A percentile compares a stretch with the other conserved stretches of the same genome.
Evolutionary conservation across 37 sponge, comb jelly and placozoan species (phyloP).

Genomic region (Aphrocallistes beatrix): DNA sequence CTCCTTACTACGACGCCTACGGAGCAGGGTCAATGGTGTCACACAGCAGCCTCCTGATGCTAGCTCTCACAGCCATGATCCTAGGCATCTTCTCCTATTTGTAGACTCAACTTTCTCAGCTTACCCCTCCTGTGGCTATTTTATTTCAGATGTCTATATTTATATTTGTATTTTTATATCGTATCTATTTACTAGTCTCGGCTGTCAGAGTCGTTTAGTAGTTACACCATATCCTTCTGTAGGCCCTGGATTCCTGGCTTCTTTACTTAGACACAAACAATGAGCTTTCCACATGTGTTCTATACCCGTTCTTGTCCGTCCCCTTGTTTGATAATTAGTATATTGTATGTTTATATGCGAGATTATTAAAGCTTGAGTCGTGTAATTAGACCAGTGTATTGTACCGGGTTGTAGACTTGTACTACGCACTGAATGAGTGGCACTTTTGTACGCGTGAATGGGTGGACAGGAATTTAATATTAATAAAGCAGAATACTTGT

Average conservation of each 20-base stretch:
- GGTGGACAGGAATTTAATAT: too few species aligned
- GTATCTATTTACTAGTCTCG: neutral
- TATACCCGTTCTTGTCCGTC: too few species aligned
- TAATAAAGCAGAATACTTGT: too few species aligned
- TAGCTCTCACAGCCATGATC: neutral
- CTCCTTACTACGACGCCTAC: neutral
- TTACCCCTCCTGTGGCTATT: neutral
- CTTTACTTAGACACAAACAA: neutral
- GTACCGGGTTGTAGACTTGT: too few species aligned
- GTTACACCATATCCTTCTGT: neutral
- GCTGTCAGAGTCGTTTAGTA: too few species aligned
- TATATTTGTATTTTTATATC: constrained; percentile 2
- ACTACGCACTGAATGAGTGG: too few species aligned
- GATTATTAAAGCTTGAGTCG: too few species aligned
- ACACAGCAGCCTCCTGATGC: neutral
- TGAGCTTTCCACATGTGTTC: too few species aligned
- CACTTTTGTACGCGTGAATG: too few species aligned
- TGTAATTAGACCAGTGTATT: too few species aligned
- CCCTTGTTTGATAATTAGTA: too few species aligned
- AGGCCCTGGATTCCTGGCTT: neutral
- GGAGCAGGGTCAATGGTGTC: neutral
- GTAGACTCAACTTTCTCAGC: neutral
- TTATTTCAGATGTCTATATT: neutral
- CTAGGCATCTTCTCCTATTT: neutral
- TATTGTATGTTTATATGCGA: too few species aligned